These are phyloP conservation scores for Cerceris ruficornis DNA, from an alignment of 2,888 invertebrate genomes.

Conservation along the genomic window DNA sequence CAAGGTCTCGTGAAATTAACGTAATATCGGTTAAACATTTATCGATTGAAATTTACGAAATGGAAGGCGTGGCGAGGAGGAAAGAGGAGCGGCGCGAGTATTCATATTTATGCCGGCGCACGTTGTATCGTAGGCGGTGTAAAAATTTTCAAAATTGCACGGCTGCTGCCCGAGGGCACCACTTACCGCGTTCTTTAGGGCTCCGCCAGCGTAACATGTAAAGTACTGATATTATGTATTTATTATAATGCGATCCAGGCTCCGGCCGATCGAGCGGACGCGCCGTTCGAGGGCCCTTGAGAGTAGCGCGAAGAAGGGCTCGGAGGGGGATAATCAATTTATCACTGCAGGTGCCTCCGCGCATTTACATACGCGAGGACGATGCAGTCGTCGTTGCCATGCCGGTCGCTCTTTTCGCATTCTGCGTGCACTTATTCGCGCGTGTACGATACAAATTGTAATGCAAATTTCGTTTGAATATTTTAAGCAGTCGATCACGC, in stretches of 20 bases:
- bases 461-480: conserved; percentile 55
- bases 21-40: too few relatives aligned
- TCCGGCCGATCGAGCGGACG: conserved; percentile 46
- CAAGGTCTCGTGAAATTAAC: too few relatives aligned
- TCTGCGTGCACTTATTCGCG: conserved; percentile 48
- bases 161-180: conserved; percentile 58
- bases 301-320: conserved; percentile 45
- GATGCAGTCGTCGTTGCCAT: conserved; percentile 61
- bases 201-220: conserved; percentile 66
- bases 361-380: conserved; percentile 78
- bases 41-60: too few relatives aligned
- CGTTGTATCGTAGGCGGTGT: conserved; percentile 48
- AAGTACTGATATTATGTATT: conserved; percentile 79
- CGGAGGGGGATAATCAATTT: conserved; percentile 76
- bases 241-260: conserved; percentile 74
- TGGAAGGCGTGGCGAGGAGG: too few relatives aligned
- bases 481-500: conserved; percentile 46
- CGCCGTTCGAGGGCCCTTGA: conserved; percentile 50
- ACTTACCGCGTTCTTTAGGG: conserved; percentile 57
- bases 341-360: conserved; percentile 78
- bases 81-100: too few relatives aligned
- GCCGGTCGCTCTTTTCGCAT: conserved; percentile 57
- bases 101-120: conserved; percentile 41
- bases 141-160: conserved; percentile 71
- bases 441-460: conserved; percentile 59